A percentile compares a stretch with the other conserved stretches of the same genome.
Conservation (phyloP, 2,888 invertebrate genomes). For the Sphinx pinastri region DNA sequence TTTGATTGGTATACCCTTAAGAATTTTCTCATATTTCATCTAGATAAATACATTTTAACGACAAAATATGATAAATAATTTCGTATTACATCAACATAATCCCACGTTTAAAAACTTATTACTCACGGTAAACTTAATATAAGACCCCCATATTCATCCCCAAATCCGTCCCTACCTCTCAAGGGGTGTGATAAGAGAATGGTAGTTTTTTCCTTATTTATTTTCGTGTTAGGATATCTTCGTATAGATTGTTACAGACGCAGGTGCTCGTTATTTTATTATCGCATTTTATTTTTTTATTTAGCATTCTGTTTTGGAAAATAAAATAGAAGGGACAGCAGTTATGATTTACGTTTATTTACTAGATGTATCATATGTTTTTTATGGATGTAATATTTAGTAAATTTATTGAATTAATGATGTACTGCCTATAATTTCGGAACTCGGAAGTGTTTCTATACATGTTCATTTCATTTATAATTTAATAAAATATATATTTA, state of each 20-base stretch:
- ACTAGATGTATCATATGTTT: not conserved
- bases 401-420: too few relatives aligned
- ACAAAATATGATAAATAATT: too few relatives aligned
- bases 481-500: too few relatives aligned
- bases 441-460: too few relatives aligned
- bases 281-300: constrained; percentile 33
- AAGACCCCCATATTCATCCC: not conserved
- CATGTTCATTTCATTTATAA: too few relatives aligned
- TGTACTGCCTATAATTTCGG: too few relatives aligned
- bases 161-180: constrained; percentile 32
- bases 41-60: too few relatives aligned
- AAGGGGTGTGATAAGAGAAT: constrained; percentile 35
- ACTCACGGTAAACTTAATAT: not conserved
- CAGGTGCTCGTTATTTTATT: constrained; percentile 50
- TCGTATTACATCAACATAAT: too few relatives aligned
- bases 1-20: too few relatives aligned
- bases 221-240: constrained; percentile 41
- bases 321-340: not conserved
- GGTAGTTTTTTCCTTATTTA: constrained; percentile 44
- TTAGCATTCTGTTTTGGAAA: constrained; percentile 3
- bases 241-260: constrained; percentile 37
- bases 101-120: too few relatives aligned
- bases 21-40: too few relatives aligned
- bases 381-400: too few relatives aligned
- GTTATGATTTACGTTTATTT: not conserved